Percentiles rank a stretch among this genome's conserved stretches.
These are phyloP conservation scores for Crenuchus spilurus DNA, from an alignment of 2,797 vertebrate species.

Conservation along the genomic window DNA sequence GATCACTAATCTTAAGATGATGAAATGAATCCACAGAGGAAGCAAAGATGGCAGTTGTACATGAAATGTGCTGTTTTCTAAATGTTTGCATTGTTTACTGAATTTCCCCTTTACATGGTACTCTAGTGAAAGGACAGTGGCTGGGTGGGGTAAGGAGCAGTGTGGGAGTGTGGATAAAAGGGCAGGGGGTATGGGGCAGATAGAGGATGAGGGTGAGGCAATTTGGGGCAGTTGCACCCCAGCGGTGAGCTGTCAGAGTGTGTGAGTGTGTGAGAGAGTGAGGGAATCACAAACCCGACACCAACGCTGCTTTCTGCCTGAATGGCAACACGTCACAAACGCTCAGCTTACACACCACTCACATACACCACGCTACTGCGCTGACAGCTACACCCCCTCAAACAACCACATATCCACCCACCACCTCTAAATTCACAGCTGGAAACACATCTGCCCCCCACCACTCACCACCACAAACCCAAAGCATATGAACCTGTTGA, in stretches of 20 bases:
- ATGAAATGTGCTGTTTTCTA: no score
- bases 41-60: no score
- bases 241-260: conserved; percentile 76
- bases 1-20: no score
- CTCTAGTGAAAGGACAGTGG: not conserved
- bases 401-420: not conserved
- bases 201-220: conserved; percentile 40
- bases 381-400: conserved; percentile 42
- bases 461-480: conserved; percentile 8
- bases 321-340: conserved; percentile 76
- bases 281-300: conserved; percentile 30
- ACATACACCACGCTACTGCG: not conserved
- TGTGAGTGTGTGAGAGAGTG: conserved; percentile 75
- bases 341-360: conserved; percentile 56
- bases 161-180: not conserved
- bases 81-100: no score
- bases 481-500: not conserved
- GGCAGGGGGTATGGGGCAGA: not conserved
- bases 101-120: no score
- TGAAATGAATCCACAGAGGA: no score
- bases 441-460: conserved; percentile 33
- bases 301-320: conserved; percentile 75
- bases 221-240: conserved; percentile 72
- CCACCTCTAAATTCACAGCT: conserved; percentile 18
- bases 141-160: not conserved